Conservation (phyloP, 2,888 invertebrate species). For the Eulithis testata region DNA sequence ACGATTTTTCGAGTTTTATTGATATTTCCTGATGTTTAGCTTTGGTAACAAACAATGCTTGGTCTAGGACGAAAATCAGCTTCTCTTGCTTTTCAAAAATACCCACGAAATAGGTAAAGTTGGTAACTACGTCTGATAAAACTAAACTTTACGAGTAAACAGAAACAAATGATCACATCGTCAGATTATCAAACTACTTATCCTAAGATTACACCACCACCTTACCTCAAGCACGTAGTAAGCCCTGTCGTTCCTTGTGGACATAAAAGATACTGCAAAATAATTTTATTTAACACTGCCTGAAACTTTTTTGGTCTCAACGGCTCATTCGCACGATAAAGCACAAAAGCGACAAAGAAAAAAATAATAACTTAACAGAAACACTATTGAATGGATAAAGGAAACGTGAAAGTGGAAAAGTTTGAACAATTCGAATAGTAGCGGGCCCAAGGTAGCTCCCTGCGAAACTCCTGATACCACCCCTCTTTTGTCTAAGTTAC, state of each 20-base stretch:
- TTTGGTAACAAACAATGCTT: too few species aligned
- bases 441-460: conserved; percentile 67
- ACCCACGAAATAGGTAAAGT: too few species aligned
- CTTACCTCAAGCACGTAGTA: too few species aligned
- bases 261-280: background rate
- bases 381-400: conserved; percentile 77
- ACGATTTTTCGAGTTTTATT: conserved; percentile 8
- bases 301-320: conserved; percentile 51
- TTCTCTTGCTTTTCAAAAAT: too few species aligned
- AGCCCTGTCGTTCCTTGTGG: background rate
- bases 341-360: conserved; percentile 56
- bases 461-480: conserved; percentile 73
- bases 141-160: too few species aligned
- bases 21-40: background rate
- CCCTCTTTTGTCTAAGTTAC: conserved; percentile 80
- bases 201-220: too few species aligned
- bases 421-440: conserved; percentile 73
- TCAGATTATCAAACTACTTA: too few species aligned
- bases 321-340: conserved; percentile 67
- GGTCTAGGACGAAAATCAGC: too few species aligned
- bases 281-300: conserved; percentile 19
- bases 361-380: conserved; percentile 79
- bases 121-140: too few species aligned
- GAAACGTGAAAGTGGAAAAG: conserved; percentile 78
- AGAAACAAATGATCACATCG: too few species aligned